Conservation (phyloP, 2,113 vertebrate genomes). For the Seriola aureovittata region DNA sequence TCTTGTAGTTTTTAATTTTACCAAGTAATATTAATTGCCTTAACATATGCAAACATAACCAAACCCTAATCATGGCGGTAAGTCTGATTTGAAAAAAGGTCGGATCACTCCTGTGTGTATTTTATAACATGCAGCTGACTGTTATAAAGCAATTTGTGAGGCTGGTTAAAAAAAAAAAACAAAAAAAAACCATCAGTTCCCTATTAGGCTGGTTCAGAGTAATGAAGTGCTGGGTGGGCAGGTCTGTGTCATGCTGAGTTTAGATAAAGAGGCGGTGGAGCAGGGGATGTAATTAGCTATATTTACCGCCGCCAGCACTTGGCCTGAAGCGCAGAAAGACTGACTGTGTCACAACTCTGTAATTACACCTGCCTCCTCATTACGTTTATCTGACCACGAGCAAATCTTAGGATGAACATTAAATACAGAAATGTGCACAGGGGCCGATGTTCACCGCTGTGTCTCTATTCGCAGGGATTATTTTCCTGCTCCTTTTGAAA, state of each 20-base stretch:
- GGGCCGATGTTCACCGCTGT: neutral
- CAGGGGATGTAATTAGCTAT: slow-evolving; percentile 82
- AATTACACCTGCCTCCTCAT: slow-evolving; percentile 72
- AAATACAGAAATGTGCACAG: slow-evolving; percentile 25
- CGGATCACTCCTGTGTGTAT: slow-evolving; percentile 24
- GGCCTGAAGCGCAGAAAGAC: slow-evolving; percentile 64
- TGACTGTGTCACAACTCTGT: slow-evolving; percentile 71
- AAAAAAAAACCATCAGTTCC: slow-evolving; percentile 30
- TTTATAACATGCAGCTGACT: slow-evolving; percentile 51
- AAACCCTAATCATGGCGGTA: too few relatives aligned
- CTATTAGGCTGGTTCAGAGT: slow-evolving; percentile 74
- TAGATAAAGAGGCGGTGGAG: slow-evolving; percentile 81
- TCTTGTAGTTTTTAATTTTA: neutral
- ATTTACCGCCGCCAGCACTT: slow-evolving; percentile 75
- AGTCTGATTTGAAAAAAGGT: neutral
- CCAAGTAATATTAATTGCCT: neutral
- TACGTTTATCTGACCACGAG: slow-evolving; percentile 33
- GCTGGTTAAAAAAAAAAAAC: slow-evolving; percentile 40
- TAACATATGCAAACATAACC: neutral
- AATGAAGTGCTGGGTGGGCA: slow-evolving; percentile 82
- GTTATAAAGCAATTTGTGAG: slow-evolving; percentile 72
- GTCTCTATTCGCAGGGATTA: slow-evolving; percentile 21
- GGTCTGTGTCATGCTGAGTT: slow-evolving; percentile 82
- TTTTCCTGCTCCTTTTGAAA: slow-evolving; percentile 3
- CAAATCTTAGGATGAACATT: slow-evolving; percentile 5